Conservation (phyloP, 2,113 vertebrate genomes). For the Meriones unguiculatus region DNA sequence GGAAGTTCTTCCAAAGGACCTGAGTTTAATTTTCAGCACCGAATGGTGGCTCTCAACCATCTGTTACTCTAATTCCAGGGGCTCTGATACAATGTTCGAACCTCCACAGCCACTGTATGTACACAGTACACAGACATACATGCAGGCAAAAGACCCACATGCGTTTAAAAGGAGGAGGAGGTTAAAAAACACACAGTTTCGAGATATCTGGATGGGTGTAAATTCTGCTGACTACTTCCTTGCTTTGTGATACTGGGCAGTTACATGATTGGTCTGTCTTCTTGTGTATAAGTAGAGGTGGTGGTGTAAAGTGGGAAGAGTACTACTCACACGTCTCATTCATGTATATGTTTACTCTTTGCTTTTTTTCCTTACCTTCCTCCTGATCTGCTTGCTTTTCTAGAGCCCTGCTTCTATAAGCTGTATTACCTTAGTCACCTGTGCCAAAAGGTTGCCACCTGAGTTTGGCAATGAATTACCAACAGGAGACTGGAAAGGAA, state of each 20-base stretch:
- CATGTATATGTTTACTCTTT: neutral
- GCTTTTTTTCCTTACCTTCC: neutral
- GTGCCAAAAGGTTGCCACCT: neutral
- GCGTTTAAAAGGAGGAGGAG: neutral
- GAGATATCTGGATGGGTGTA: neutral
- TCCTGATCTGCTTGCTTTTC: neutral
- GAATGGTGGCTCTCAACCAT: neutral
- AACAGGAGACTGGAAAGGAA: neutral
- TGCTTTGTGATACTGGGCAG: neutral
- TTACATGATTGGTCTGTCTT: conserved; percentile 11
- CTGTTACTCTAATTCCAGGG: neutral
- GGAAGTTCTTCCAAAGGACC: neutral
- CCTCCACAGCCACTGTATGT: neutral
- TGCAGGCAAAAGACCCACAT: neutral
- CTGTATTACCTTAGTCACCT: neutral
- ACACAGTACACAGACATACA: neutral
- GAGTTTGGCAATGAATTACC: neutral
- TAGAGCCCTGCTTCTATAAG: neutral
- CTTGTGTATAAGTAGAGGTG: neutral
- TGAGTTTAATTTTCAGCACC: neutral
- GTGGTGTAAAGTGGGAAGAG: neutral
- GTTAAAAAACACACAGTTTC: neutral
- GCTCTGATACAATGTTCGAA: neutral
- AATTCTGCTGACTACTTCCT: neutral
- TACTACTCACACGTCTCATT: neutral